Evolutionary conservation across 2,113 vertebrate species (phyloP).

Genomic region (Falco punctatus): DNA sequence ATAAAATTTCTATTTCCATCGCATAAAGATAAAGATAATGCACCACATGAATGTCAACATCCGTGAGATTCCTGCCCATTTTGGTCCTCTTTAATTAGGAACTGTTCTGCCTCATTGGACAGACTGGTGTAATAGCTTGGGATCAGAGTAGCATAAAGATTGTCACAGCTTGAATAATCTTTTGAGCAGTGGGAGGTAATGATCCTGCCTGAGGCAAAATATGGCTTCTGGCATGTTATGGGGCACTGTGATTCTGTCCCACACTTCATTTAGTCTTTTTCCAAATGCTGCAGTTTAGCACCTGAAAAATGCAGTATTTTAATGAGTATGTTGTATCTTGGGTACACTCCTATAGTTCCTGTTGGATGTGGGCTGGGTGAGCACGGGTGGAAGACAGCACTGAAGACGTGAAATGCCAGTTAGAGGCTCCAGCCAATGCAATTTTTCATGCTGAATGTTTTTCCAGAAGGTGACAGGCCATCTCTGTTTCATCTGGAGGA

Average conservation of each 20-base stretch:
- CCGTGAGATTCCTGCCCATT: not conserved
- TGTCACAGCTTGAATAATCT: constrained; percentile 43
- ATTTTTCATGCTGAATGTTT: not conserved
- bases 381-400: not conserved
- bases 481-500: not conserved
- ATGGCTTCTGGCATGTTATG: not conserved
- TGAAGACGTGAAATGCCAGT: not conserved
- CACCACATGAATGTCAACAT: not conserved
- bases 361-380: not conserved
- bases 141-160: constrained; percentile 20
- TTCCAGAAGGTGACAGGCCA: not conserved
- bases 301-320: constrained; percentile 24
- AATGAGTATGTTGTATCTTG: not conserved
- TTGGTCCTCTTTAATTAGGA: constrained; percentile 28
- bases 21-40: not conserved
- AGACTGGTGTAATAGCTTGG: constrained; percentile 27
- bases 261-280: not conserved
- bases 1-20: not conserved
- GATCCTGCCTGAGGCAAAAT: constrained; percentile 24
- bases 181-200: constrained; percentile 24
- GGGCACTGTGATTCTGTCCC: not conserved
- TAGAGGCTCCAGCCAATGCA: not conserved
- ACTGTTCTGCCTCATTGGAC: constrained; percentile 38
- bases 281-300: not conserved
- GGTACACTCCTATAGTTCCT: not conserved